Conservation (phyloP, 2,113 vertebrate genomes). For the Sisor rabdophorus region DNA sequence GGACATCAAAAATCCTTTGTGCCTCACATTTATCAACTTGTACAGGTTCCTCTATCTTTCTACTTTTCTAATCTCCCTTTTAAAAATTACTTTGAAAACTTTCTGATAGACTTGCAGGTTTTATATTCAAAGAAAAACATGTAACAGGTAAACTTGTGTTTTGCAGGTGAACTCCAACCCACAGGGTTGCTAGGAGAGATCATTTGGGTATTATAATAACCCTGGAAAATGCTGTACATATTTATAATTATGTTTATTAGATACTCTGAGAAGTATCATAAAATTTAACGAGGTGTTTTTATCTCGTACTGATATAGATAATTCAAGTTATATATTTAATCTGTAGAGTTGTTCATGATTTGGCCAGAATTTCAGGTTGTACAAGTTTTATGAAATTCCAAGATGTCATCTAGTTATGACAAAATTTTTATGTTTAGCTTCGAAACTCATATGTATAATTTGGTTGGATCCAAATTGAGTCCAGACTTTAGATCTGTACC, state of each 20-base stretch:
- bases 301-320: neutral
- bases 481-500: neutral
- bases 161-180: constrained; percentile 31
- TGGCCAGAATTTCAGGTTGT: neutral
- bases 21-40: constrained; percentile 47
- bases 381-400: neutral
- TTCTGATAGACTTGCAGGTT: constrained; percentile 29
- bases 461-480: neutral
- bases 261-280: neutral
- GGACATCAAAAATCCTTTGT: constrained; percentile 57
- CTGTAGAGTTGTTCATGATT: neutral
- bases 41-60: constrained; percentile 41
- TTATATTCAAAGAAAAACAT: constrained; percentile 5
- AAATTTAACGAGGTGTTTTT: too few species aligned
- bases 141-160: neutral
- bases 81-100: constrained; percentile 60
- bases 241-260: neutral
- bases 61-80: constrained; percentile 50
- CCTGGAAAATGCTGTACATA: neutral
- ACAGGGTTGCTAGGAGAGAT: neutral
- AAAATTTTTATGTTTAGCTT: too few species aligned
- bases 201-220: neutral
- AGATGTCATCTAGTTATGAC: too few species aligned
- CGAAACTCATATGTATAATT: neutral
- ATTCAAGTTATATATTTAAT: neutral